Conservation (phyloP, 2,888 invertebrate species). For the Allygus modestus region DNA sequence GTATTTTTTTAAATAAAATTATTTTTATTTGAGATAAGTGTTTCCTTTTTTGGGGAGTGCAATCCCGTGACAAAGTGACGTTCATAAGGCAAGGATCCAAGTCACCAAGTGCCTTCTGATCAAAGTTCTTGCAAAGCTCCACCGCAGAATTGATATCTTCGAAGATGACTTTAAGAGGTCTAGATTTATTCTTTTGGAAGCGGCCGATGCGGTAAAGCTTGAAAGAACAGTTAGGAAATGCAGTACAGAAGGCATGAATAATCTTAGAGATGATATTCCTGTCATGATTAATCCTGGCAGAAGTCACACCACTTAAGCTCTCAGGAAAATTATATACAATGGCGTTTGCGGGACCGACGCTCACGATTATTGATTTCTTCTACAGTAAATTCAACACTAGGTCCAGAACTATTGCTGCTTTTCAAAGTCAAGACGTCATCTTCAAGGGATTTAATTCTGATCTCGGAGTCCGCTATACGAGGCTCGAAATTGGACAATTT, state of each 20-base stretch:
- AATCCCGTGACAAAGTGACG: no score
- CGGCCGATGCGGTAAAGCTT: constrained; percentile 10
- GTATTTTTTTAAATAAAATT: no score
- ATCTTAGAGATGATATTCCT: neutral
- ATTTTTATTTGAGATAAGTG: neutral
- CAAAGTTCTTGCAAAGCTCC: no score
- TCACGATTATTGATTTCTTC: constrained; percentile 30
- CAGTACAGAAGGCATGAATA: neutral
- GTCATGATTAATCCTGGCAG: constrained; percentile 19
- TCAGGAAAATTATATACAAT: constrained; percentile 24
- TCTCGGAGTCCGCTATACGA: constrained; percentile 19
- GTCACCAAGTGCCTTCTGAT: no score
- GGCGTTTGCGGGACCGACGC: constrained; percentile 7
- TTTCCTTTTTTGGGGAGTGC: no score
- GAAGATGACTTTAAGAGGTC: neutral
- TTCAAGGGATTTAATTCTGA: neutral
- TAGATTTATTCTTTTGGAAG: neutral
- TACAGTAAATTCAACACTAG: neutral
- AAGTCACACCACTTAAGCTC: neutral
- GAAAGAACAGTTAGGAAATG: neutral
- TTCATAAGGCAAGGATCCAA: no score
- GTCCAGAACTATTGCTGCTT: neutral
- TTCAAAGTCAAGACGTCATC: neutral
- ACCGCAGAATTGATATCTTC: neutral
- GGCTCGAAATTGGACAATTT: constrained; percentile 20